These are phyloP conservation scores for Embiotoca jacksoni DNA, from an alignment of 2,113 vertebrate genomes.

Conservation along the genomic window DNA sequence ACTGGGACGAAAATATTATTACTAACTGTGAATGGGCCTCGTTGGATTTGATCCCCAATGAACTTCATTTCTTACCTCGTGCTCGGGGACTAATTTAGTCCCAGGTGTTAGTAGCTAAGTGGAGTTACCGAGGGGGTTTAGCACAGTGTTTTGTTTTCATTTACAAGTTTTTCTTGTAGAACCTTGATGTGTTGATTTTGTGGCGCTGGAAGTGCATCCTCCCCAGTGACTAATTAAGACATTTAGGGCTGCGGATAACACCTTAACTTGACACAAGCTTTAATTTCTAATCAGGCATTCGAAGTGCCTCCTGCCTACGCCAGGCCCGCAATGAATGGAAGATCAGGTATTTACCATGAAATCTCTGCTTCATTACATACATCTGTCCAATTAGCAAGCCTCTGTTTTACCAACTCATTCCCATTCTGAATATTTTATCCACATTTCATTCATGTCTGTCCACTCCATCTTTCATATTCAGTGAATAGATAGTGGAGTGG, in stretches of 20 bases:
- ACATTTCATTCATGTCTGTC: constrained; percentile 61
- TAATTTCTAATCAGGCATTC: constrained; percentile 84
- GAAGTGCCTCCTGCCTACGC: constrained; percentile 39
- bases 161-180: constrained; percentile 45
- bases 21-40: constrained; percentile 35
- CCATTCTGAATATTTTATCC: constrained; percentile 70
- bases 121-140: constrained; percentile 46
- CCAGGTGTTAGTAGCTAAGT: constrained; percentile 62
- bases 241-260: constrained; percentile 66
- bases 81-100: constrained; percentile 44
- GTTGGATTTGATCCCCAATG: constrained; percentile 38
- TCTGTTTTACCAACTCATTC: constrained; percentile 56
- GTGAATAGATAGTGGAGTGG: constrained; percentile 14
- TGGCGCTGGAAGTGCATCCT: constrained; percentile 47
- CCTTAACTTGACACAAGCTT: constrained; percentile 74
- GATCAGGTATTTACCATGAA: constrained; percentile 78
- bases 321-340: constrained; percentile 68
- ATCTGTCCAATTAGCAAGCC: constrained; percentile 77
- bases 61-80: constrained; percentile 41
- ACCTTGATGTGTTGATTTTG: constrained; percentile 58
- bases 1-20: constrained; percentile 50
- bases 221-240: constrained; percentile 64
- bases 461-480: constrained; percentile 24
- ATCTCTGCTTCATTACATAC: constrained; percentile 76
- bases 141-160: constrained; percentile 53